Percentiles rank a stretch among this genome's conserved stretches.
phyloP scores from a whole-genome alignment of 2,888 invertebrate genomes.

The Drosophila macrospina region DNA sequence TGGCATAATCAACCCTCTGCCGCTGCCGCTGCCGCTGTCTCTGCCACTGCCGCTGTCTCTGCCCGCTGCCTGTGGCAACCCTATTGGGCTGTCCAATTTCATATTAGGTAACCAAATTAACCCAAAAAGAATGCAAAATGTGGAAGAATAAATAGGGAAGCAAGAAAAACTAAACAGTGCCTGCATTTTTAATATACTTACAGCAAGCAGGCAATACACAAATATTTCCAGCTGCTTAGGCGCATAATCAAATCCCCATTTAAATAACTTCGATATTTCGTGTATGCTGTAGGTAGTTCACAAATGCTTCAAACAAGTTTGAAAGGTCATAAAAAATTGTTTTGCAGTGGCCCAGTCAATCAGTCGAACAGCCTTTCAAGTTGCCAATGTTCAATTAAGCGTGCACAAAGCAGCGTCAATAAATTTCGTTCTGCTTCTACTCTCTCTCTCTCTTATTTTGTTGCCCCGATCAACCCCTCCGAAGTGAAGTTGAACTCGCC shows the following conservation, averaged over 20 bases:
- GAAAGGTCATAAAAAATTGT: slow-evolving; percentile 63
- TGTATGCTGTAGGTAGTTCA: too few species aligned
- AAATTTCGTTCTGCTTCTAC: slow-evolving; percentile 62
- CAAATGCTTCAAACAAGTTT: too few species aligned
- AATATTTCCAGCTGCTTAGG: slow-evolving; percentile 75
- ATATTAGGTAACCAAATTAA: slow-evolving; percentile 60
- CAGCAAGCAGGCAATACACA: slow-evolving; percentile 32
- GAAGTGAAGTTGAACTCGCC: slow-evolving; percentile 24
- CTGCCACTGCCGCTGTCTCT: too few species aligned
- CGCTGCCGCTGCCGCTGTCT: neutral
- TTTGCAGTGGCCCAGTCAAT: slow-evolving; percentile 62
- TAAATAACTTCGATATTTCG: too few species aligned
- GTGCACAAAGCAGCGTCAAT: slow-evolving; percentile 69
- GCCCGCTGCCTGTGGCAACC: slow-evolving; percentile 18
- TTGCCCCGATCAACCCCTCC: slow-evolving; percentile 41
- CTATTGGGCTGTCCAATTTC: slow-evolving; percentile 45
- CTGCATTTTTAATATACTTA: slow-evolving; percentile 66
- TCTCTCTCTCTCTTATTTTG: neutral
- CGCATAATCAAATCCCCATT: slow-evolving; percentile 68
- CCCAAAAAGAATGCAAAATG: slow-evolving; percentile 40
- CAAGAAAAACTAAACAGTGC: slow-evolving; percentile 46
- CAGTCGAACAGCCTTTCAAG: slow-evolving; percentile 72
- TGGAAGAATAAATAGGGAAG: slow-evolving; percentile 15
- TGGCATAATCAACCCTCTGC: slow-evolving; percentile 69
- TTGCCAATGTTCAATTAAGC: slow-evolving; percentile 78